Base-by-base conservation (phyloP, 2,797 vertebrate genomes). In the Gallirallus australis region DNA sequence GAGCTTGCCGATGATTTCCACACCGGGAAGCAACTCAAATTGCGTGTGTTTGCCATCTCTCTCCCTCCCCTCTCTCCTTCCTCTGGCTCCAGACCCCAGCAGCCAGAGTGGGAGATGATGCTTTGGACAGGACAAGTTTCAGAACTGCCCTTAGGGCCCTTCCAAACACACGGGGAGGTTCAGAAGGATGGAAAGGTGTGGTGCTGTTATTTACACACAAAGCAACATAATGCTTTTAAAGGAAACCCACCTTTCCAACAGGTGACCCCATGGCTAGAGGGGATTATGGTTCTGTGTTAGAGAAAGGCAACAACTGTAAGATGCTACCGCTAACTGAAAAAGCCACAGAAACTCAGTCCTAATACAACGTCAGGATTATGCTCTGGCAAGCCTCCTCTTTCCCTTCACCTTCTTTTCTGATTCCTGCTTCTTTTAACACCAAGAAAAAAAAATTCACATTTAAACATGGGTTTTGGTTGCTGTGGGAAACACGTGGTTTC, bases 381-480 rank as follows among this genome's bases (percentile, higher is more conserved):
- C 64, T 91, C 94, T 85, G 75, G 91, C 90, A 93, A 93, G 71
- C 82, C 68, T 86, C 89, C 65, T 92, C 89, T 77, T 91, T 57
- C 66, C 60, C 39, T 73, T 88, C 81, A 85, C 81, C 68, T 75
- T 84, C 78, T 64, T 76, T 82, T 88, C 80, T 93, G 73, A 50
- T 76, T 85, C 75, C 68, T 83, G 59, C 61, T 82, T 71, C 59
- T 94, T 96, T 96, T 63, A 93, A 96, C 89, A 97, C 73, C 88
- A 88, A 92, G 75, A 45, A 95, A 45, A 95, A 45, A 96, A 90
- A 76, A 86, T 97, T 98, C 96, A 97, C 92, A 69, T 96, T 97
- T 96, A 94, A 96, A 95, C 80, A 97, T 93, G 95, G 56, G 92
- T 47, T 94, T 96, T 96, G 88, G 93, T 94, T 93, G 95, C 79